phyloP scores from a whole-genome alignment of 2,888 invertebrate genomes.

The Drosophila fulvimacula region DNA sequence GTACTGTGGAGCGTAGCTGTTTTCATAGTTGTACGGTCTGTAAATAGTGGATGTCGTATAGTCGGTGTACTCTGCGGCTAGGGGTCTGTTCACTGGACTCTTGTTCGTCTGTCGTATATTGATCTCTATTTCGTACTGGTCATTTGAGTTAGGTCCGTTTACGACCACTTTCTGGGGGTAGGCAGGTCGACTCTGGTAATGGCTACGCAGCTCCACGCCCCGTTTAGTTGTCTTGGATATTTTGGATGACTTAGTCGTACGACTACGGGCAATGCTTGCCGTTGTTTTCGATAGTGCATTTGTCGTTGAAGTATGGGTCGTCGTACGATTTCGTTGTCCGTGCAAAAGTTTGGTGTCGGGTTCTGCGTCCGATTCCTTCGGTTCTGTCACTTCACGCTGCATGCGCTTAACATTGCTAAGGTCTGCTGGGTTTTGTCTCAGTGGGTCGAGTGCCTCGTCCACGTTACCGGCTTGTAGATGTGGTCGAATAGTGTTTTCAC shows the following conservation, averaged over 20 bases:
- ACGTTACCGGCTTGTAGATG: background rate
- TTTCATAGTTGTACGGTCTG: conserved; percentile 66
- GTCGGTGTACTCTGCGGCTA: conserved; percentile 41
- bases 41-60: conserved; percentile 71
- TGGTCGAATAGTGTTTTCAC: background rate
- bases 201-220: conserved; percentile 74
- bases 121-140: conserved; percentile 85
- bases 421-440: background rate
- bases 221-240: conserved; percentile 59
- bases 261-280: conserved; percentile 15
- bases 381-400: conserved; percentile 24
- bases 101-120: conserved; percentile 84
- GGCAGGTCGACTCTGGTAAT: conserved; percentile 71
- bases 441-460: conserved; percentile 7
- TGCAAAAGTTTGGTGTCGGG: conserved; percentile 33
- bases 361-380: background rate
- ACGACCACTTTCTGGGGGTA: conserved; percentile 82
- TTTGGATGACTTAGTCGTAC: conserved; percentile 52
- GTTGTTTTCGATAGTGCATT: conserved; percentile 18
- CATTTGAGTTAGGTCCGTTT: conserved; percentile 72
- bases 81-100: conserved; percentile 53
- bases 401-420: conserved; percentile 5
- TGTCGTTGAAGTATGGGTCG: background rate
- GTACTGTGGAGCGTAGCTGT: conserved; percentile 69
- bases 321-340: conserved; percentile 36